Conservation (phyloP, 2,113 vertebrate species). For the Petaurus breviceps region DNA sequence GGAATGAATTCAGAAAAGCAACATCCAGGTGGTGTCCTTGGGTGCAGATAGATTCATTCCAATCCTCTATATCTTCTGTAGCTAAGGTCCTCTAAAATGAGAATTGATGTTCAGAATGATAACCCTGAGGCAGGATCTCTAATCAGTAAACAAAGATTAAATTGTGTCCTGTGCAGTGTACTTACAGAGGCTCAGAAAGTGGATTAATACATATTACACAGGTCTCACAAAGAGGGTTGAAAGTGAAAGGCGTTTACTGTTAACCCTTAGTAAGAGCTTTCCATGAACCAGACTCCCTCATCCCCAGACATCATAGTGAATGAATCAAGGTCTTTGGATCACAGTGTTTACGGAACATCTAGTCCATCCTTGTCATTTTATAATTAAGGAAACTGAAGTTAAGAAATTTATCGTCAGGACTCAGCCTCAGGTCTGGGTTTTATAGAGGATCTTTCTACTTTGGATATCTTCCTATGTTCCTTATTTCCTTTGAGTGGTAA, state of each 20-base stretch:
- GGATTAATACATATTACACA: not conserved
- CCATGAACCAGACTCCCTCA: not conserved
- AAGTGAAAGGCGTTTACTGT: constrained; percentile 14
- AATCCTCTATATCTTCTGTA: constrained; percentile 25
- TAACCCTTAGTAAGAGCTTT: not conserved
- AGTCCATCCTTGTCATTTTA: not conserved
- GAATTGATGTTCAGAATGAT: constrained; percentile 28
- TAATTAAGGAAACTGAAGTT: not conserved
- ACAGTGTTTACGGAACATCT: not conserved
- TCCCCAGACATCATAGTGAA: not conserved
- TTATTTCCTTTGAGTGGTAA: not conserved
- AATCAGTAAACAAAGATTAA: constrained; percentile 2
- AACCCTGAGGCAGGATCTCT: not conserved
- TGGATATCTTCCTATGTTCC: not conserved
- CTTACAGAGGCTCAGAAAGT: not conserved
- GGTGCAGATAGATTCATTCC: constrained; percentile 22
- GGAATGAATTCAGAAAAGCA: constrained; percentile 20
- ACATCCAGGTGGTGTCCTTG: constrained; percentile 44
- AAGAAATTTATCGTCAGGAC: not conserved
- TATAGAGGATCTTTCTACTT: not conserved
- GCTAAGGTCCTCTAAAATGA: constrained; percentile 45
- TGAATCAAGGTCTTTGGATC: not conserved
- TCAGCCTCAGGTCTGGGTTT: not conserved
- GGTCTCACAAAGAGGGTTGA: not conserved
- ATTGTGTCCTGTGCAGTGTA: not conserved